A percentile compares a stretch with the other conserved stretches of the same genome.
These are phyloP conservation scores for Desmodus rotundus DNA, from an alignment of 2,113 vertebrate species.

Conservation along the genomic window DNA sequence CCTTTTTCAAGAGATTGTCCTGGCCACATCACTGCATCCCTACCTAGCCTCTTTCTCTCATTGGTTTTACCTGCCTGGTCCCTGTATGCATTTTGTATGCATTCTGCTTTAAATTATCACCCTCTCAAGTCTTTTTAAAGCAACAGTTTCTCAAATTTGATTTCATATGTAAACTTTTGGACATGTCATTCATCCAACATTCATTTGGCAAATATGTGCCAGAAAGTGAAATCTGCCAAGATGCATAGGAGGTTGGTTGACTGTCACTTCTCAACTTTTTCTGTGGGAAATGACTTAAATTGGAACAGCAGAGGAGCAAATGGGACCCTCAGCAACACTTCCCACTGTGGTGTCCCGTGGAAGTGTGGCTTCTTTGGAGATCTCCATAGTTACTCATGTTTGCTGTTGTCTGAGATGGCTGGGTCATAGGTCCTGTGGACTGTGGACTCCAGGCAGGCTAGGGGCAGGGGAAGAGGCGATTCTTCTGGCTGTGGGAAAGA, in stretches of 20 bases:
- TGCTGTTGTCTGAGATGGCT: background rate
- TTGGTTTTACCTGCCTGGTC: background rate
- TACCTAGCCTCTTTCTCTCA: no score
- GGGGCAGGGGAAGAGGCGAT: background rate
- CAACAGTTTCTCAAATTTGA: background rate
- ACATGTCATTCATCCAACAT: background rate
- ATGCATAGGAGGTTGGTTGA: background rate
- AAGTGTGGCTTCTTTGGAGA: background rate
- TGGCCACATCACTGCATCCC: background rate
- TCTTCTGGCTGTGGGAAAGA: background rate
- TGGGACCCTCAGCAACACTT: background rate
- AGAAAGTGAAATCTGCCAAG: background rate
- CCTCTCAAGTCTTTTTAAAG: background rate
- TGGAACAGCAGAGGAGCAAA: background rate
- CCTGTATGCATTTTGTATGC: accelerated
- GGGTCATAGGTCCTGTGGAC: background rate
- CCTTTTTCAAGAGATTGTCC: accelerated
- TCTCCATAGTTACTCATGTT: accelerated
- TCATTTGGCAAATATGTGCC: background rate
- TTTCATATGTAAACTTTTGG: background rate
- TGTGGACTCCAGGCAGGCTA: background rate
- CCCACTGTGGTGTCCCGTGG: accelerated
- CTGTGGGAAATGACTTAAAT: background rate
- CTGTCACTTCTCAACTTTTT: accelerated
- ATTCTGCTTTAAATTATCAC: background rate